Evolutionary conservation across 2,797 vertebrate genomes (phyloP).

Genomic region (Labroides dimidiatus): DNA sequence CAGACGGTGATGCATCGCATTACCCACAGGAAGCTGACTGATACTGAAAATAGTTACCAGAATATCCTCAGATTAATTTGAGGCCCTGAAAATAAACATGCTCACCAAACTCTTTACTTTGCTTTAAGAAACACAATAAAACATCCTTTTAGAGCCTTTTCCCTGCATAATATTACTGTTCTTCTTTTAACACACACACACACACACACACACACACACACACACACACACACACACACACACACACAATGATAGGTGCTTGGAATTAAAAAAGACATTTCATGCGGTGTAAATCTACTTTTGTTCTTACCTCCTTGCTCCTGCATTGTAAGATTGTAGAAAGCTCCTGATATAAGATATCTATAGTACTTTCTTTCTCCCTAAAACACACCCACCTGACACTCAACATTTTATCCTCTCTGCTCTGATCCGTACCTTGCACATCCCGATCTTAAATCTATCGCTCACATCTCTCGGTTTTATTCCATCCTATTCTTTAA

Average conservation of each 20-base stretch:
- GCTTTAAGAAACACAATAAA: slow-evolving; percentile 10
- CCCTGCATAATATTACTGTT: neutral
- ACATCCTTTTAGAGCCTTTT: slow-evolving; percentile 8
- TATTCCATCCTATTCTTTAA: slow-evolving; percentile 28
- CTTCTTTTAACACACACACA: slow-evolving; percentile 11
- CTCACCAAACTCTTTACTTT: slow-evolving; percentile 2
- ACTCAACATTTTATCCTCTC: slow-evolving; percentile 45
- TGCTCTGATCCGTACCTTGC: slow-evolving; percentile 52
- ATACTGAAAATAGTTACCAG: slow-evolving; percentile 33
- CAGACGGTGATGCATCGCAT: slow-evolving; percentile 56
- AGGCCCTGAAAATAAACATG: slow-evolving; percentile 23
- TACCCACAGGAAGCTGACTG: slow-evolving; percentile 58
- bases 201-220: neutral
- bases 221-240: neutral
- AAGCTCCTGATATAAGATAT: slow-evolving; percentile 22
- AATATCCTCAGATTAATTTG: slow-evolving; percentile 35
- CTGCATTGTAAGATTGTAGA: slow-evolving; percentile 34
- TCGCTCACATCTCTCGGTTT: slow-evolving; percentile 31
- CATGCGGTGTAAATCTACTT: slow-evolving; percentile 31
- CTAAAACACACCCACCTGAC: slow-evolving; percentile 21
- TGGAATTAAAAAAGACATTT: neutral
- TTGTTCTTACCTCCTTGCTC: slow-evolving; percentile 29
- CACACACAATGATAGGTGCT: neutral
- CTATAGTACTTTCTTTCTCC: slow-evolving; percentile 10
- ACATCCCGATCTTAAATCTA: slow-evolving; percentile 49